Evolutionary conservation across 1,140 invertebrate species (phyloP), one percentile per base, ranked within the genome.

Genomic region (Aphaenogaster rudis): DNA sequence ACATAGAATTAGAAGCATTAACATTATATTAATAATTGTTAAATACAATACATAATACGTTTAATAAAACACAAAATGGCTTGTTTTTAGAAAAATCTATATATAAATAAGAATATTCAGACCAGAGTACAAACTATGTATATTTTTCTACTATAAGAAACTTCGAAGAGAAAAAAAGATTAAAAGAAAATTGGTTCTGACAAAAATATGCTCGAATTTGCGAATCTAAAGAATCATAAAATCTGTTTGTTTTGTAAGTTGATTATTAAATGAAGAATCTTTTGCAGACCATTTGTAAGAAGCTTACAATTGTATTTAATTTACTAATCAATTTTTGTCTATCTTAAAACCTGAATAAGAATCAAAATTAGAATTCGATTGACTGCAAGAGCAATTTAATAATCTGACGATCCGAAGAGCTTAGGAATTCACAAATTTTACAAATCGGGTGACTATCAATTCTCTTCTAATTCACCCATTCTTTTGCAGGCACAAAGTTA

Each of bases 1-100:
- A 57, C 8, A 17, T 21, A 63, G 0, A 63, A 69, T 28, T 69
- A 28, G 6, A 13, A 69, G 13, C 4, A 48, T 21, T 28, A 13
- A 8, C 17, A 59, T 21, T 36, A 17, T 33, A 74, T 36, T 17
- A 50, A 54, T 72, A 66, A 66, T 66, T 74, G 11, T 48, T 71
- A 15, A 5, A 42, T 28, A 8, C 0, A 33, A 17, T 50, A 42
- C 13, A 13, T 33, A 63, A 48, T 28, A 69, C 4, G 5, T 3
- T 69, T 42, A 48, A 48, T 69, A 8, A 69, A 48, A 48, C 9
- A 69, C 21, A 69, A 21, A 69, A 45, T 67, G 2, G 7, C 0
- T 67, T 45, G n/a, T 42, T 67, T 42, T 7, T 63, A 63, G 4
- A 67, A 42, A 5, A 33, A 61, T 61, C 3, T 61, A 59, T 59